Base-by-base conservation (phyloP, 2,797 vertebrate genomes). In the Tarsius wallacei region DNA sequence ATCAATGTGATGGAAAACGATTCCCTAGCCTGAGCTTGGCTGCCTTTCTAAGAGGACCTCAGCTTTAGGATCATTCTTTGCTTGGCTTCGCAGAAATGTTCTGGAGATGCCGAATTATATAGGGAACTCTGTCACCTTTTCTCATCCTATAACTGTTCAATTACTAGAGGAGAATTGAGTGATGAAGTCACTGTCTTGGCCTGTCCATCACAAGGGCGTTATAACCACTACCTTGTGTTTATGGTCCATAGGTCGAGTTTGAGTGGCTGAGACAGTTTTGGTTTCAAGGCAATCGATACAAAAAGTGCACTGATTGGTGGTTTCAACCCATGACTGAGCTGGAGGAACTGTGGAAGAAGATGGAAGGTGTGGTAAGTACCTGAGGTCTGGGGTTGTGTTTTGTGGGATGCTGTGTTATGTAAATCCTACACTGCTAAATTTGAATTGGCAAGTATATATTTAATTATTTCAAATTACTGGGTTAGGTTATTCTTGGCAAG, bases 181-280 rank as follows among this genome's bases (percentile, higher is more conserved):
- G 57, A 55, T 0, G 10, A 76, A 71, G 77, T 74, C 76, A 11
- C 24, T 71, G 84, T 73, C 90, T 70, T 88, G 83, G 77, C 6
- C 66, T 7, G 47, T 55, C 57, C 21, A 8, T 84, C 85, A 28
- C 33, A 42, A 93, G 88, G 85, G 78, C 51, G 1, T 94, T 70
- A 0, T 93, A 83, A 96, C 47, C n/a, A 21, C 33, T 0, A 19
- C 86, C 87, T 94, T 92, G 61, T 94, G 59, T 90, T 93, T 96
- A 9, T 70, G 87, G 70, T 59, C 83, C 95, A 33, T 98, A 99
- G 99, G 99, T 99, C 80, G 99, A 99, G 98, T 99, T 99, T 94
- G 99, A 99, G 97, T 99, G 99, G 99, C 99, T 99, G 96, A 98
- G 99, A 74, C 99, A 99, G 98, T 99, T 99, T 98, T 99, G 99